phyloP scores from a whole-genome alignment of 2,888 invertebrate species.

The Drosophila mulleri region DNA sequence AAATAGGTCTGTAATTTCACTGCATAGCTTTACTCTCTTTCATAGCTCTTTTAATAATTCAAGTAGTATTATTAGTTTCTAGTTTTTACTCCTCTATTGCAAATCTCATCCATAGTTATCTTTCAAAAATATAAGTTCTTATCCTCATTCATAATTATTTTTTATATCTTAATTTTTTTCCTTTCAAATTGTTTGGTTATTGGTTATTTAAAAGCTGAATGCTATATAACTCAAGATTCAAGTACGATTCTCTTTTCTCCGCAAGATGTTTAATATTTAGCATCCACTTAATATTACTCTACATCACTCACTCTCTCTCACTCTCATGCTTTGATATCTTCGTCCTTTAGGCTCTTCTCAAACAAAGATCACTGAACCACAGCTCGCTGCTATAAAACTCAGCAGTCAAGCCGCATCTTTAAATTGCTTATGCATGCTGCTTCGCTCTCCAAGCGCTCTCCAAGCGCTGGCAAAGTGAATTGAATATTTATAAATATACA shows the following conservation, averaged over 20 bases:
- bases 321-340: not conserved
- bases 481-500: slow-evolving; percentile 20
- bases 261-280: not conserved
- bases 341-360: no score
- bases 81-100: no score
- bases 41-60: no score
- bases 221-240: not conserved
- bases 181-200: not conserved
- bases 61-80: no score
- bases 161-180: no score
- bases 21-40: not conserved
- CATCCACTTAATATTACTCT: not conserved
- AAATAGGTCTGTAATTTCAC: not conserved
- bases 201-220: not conserved
- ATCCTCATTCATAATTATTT: not conserved
- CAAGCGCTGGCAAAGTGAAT: slow-evolving; percentile 2
- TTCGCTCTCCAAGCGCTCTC: not conserved
- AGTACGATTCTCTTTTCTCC: not conserved
- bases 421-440: slow-evolving; percentile 4
- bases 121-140: no score
- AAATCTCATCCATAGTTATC: no score
- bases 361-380: not conserved
- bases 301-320: not conserved
- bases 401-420: not conserved
- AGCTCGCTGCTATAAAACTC: slow-evolving; percentile 1